A percentile compares a stretch with the other conserved stretches of the same genome.
Evolutionary conservation across 92 coral and sea anemone species (phyloP).

Genomic region (Nematostella vectensis): DNA sequence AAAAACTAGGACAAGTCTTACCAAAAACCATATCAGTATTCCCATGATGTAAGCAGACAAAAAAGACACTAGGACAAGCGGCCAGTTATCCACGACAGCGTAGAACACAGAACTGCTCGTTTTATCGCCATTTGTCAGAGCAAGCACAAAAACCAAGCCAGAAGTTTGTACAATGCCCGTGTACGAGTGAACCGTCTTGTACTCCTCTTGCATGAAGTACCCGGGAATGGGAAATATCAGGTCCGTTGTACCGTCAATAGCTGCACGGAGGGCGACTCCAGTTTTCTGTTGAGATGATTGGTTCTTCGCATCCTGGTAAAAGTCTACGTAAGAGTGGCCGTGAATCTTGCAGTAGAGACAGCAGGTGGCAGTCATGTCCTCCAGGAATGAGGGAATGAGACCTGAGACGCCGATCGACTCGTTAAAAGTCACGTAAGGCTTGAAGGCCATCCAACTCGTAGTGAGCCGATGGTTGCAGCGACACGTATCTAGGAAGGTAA

Average conservation of each 20-base stretch:
- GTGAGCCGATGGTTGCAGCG: conserved; percentile 40
- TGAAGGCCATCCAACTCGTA: conserved; percentile 54
- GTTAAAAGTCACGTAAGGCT: conserved; percentile 44
- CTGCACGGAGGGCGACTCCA: conserved; percentile 12
- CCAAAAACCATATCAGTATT: conserved; percentile 35
- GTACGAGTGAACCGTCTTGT: conserved; percentile 33
- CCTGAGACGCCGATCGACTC: conserved; percentile 15
- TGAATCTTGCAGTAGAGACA: conserved; percentile 50
- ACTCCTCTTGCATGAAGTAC: conserved; percentile 31
- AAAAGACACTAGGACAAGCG: conserved; percentile 32
- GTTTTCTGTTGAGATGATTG: conserved; percentile 12
- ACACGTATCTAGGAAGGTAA: conserved; percentile 55
- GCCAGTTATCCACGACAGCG: conserved; percentile 24
- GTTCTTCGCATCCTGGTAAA: conserved; percentile 7
- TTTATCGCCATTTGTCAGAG: conserved; percentile 2
- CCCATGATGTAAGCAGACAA: conserved; percentile 28
- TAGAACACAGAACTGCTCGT: not conserved
- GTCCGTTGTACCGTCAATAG: conserved; percentile 49
- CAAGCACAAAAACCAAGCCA: conserved; percentile 43
- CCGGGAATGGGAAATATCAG: conserved; percentile 63
- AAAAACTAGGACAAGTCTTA: too few relatives aligned
- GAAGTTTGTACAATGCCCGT: conserved; percentile 53
- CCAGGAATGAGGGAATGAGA: conserved; percentile 36
- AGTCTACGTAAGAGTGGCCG: conserved; percentile 27
- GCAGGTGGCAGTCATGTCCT: conserved; percentile 48